phyloP scores from a whole-genome alignment of 2,888 invertebrate genomes.

The Spisula solida region DNA sequence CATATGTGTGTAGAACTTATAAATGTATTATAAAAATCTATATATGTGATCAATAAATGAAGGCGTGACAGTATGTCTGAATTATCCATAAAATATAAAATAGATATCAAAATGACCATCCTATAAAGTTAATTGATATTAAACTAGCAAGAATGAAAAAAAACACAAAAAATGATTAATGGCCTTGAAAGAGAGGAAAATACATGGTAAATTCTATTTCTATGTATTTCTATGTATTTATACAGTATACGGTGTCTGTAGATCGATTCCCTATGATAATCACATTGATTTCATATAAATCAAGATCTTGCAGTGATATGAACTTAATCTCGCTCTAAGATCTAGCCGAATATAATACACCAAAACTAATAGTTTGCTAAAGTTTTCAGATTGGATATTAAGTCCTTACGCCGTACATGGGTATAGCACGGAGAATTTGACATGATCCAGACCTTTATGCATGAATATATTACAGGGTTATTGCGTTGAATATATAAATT shows the following conservation, averaged over 20 bases:
- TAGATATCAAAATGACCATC: not conserved
- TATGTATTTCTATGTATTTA: constrained; percentile 39
- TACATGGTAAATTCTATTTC: not conserved
- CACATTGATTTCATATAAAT: constrained; percentile 25
- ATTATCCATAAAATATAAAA: not conserved
- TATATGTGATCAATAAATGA: not conserved
- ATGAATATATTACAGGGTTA: no score
- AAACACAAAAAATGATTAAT: not conserved
- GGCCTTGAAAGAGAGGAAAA: not conserved
- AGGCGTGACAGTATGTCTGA: not conserved
- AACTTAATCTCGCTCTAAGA: not conserved
- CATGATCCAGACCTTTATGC: no score
- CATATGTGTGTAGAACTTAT: no score
- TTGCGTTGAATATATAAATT: no score
- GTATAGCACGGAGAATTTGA: no score
- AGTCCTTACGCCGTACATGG: not conserved
- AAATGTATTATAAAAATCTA: no score
- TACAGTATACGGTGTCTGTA: constrained; percentile 11
- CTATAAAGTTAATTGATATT: not conserved
- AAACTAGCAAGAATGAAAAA: constrained; percentile 5
- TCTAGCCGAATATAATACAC: not conserved
- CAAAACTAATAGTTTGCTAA: constrained; percentile 3
- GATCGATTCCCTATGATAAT: constrained; percentile 41
- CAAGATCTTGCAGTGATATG: not conserved
- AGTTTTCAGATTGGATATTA: constrained; percentile 14